These are phyloP conservation scores for Rhabdomys pumilio DNA, from an alignment of 2,797 vertebrate genomes.

Conservation along the genomic window DNA sequence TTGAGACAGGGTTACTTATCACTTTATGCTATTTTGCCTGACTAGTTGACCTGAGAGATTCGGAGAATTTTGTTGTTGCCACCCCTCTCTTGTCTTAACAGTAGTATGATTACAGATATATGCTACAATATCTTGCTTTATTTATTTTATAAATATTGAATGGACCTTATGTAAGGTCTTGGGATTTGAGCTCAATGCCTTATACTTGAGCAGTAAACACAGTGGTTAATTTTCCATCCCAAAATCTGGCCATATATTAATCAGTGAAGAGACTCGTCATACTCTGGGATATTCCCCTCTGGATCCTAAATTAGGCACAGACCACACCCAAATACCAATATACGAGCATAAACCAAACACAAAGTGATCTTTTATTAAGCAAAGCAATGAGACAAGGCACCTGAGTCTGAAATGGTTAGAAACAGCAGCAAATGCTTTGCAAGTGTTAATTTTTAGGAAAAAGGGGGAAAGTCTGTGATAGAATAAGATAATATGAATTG, in stretches of 20 bases:
- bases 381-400: too few species aligned
- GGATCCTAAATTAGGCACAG: too few species aligned
- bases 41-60: neutral
- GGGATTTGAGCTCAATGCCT: neutral
- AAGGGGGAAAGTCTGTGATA: too few species aligned
- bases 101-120: neutral
- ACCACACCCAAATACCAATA: too few species aligned
- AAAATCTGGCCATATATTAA: neutral
- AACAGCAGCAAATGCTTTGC: too few species aligned
- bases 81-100: neutral
- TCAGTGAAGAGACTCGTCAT: neutral
- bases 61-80: neutral
- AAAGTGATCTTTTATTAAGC: too few species aligned
- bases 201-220: neutral
- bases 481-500: too few species aligned
- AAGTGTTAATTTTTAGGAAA: too few species aligned
- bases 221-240: neutral
- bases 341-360: too few species aligned
- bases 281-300: too few species aligned
- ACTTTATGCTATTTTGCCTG: neutral
- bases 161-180: neutral
- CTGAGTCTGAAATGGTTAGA: too few species aligned
- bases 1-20: neutral
- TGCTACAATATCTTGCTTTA: neutral
- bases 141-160: too few species aligned